Base-by-base conservation (phyloP, 2,797 vertebrate species). In the Crenuchus spilurus region DNA sequence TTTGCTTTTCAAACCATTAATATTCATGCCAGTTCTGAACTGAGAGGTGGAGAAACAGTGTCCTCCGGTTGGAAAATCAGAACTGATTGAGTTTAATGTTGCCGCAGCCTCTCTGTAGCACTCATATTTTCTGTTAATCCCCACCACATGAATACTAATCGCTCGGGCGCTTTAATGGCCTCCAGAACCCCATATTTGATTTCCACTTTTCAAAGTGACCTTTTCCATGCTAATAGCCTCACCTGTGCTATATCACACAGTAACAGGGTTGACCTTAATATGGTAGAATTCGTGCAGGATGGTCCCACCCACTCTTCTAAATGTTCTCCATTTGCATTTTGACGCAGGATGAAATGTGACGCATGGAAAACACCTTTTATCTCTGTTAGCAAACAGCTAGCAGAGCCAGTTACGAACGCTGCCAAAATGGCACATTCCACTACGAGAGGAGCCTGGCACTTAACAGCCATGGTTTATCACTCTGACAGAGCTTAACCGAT, bases 201-300 rank as follows among this genome's bases (percentile, higher is more conserved):
- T 93, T 92, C 87, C 82, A 84, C 88, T 85, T 87, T 88, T 88
- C 86, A 90, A 91, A 91, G 88, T 92, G 89, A 91, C 90, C 90
- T 91, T 91, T 92, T 85, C 84, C 76, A 75, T 87, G 87, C 83
- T 90, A 89, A 91, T 90, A 86, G 84, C 82, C 86, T 89, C 87
- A 91, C 89, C 90, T 91, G 90, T 85, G 84, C 86, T 88, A 87
- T 84, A 89, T 89, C 88, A 88, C 89, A 85, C 84, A 51, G 77
- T 75, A 87, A 84, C 83, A 83, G 88, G 80, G 70, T 75, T 61
- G 66, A 82, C 81, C 78, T 60, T 66, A 75, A 76, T 28, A 76
- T 75, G 81, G 79, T 66, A 55, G 76, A 78, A 84, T 72, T 75
- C 48, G 6, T 76, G 80, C 81, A 76, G 82, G 81, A 80, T 31